These are phyloP conservation scores for Lasiurus borealis DNA, from an alignment of 2,113 vertebrate genomes.

Conservation along the genomic window DNA sequence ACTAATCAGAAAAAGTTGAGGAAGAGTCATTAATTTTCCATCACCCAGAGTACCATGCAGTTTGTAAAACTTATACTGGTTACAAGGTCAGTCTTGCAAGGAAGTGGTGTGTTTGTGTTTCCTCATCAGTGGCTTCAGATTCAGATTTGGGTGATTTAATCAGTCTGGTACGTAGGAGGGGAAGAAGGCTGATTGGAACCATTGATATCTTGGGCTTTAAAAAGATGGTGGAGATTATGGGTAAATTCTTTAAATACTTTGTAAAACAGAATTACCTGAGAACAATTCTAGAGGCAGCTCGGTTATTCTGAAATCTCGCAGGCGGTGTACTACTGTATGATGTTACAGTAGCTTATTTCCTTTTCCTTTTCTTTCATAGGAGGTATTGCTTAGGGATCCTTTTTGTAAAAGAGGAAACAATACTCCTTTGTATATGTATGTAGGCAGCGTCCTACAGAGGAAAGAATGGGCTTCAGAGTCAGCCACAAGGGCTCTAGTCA, in stretches of 20 bases:
- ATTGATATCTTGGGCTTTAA: background rate
- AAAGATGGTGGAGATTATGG: background rate
- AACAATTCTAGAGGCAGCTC: background rate
- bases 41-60: background rate
- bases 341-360: background rate
- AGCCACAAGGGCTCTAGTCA: background rate
- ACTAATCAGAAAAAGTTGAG: background rate
- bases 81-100: background rate
- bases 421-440: background rate
- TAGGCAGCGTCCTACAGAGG: background rate
- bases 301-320: background rate
- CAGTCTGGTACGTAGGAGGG: background rate
- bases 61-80: background rate
- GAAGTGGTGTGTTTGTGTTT: background rate
- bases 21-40: background rate
- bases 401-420: constrained; percentile 40
- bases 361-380: background rate
- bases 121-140: background rate
- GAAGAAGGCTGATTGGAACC: background rate
- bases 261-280: background rate
- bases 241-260: background rate
- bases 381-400: background rate
- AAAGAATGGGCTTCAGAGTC: background rate
- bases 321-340: accelerated
- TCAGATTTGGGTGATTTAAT: background rate